Evolutionary conservation across 2,113 vertebrate genomes (phyloP).

Genomic region (Hippocampus mohnikei): DNA sequence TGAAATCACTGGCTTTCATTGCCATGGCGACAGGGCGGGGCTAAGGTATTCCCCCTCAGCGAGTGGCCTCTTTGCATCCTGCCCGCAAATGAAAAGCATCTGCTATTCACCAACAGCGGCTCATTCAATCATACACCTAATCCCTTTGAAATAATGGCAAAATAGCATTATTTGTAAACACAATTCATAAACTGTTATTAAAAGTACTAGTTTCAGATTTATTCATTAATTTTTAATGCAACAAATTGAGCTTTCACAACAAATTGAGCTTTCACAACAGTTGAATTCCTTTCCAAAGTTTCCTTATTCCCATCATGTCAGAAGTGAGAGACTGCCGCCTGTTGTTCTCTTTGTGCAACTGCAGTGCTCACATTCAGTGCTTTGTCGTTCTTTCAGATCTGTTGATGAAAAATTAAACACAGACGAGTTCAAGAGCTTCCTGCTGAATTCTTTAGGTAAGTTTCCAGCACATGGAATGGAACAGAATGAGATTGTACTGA

Average conservation of each 20-base stretch:
- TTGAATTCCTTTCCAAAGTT: not conserved
- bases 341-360: slow-evolving; percentile 26
- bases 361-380: not conserved
- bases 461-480: not conserved
- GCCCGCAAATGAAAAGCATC: too few relatives aligned
- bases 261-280: not conserved
- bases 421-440: slow-evolving; percentile 81
- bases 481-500: not conserved
- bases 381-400: slow-evolving; percentile 66
- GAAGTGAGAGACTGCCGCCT: slow-evolving; percentile 48
- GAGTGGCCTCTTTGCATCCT: too few relatives aligned
- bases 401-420: slow-evolving; percentile 76
- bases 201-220: too few relatives aligned
- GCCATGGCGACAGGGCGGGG: not conserved
- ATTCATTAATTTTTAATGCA: not conserved
- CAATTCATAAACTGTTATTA: too few relatives aligned
- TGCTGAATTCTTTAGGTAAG: slow-evolving; percentile 84
- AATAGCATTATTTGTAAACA: too few relatives aligned
- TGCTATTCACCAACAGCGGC: too few relatives aligned
- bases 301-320: not conserved
- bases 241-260: not conserved
- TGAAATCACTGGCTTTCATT: not conserved
- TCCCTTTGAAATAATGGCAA: too few relatives aligned
- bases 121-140: too few relatives aligned
- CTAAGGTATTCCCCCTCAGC: too few relatives aligned